Evolutionary conservation across 2,113 vertebrate species (phyloP).

Genomic region (Porphyrio hochstetteri): DNA sequence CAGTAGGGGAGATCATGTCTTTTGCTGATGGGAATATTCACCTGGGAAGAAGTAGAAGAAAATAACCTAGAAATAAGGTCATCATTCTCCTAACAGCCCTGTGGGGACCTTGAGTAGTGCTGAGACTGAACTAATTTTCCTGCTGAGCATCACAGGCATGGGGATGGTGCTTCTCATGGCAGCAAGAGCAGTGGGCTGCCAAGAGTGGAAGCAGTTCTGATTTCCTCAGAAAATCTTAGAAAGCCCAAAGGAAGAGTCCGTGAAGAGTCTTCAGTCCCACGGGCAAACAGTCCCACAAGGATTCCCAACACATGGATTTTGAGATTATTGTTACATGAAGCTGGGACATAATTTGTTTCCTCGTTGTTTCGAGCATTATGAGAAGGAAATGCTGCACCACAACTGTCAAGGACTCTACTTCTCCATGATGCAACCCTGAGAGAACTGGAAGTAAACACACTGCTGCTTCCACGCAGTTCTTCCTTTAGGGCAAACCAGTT

Average conservation of each 20-base stretch:
- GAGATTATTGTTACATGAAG: neutral
- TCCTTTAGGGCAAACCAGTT: fast-evolving
- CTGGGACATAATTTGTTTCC: neutral
- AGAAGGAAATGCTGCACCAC: neutral
- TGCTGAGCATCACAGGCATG: neutral
- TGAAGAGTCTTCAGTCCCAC: neutral
- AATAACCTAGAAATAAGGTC: slow-evolving; percentile 54
- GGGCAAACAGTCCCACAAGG: neutral
- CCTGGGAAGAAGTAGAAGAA: slow-evolving; percentile 27
- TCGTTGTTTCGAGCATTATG: fast-evolving
- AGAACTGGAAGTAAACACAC: neutral
- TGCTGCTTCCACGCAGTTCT: fast-evolving
- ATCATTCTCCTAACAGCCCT: neutral
- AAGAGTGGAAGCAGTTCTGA: neutral
- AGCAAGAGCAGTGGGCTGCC: neutral
- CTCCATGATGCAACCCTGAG: neutral
- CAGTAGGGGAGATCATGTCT: neutral
- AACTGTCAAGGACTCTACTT: neutral
- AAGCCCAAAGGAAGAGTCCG: neutral
- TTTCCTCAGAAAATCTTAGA: neutral
- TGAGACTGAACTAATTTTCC: slow-evolving; percentile 5
- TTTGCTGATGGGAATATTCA: neutral
- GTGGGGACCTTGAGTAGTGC: neutral
- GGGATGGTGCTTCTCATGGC: neutral
- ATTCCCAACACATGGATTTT: neutral